Base-by-base conservation (phyloP, 2,113 vertebrate species). In the Tachysurus vachellii region DNA sequence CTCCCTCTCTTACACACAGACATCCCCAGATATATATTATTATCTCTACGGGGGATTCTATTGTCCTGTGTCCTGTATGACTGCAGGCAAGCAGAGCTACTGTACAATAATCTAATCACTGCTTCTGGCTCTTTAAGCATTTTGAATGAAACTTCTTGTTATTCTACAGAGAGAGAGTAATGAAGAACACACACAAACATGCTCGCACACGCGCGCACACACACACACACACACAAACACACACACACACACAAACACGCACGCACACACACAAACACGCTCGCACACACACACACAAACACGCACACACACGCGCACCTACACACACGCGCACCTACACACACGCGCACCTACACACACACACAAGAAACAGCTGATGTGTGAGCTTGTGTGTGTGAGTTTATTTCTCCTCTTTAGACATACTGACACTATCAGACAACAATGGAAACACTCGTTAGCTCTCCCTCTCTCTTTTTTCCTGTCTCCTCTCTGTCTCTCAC, bases 351-450 rank as follows among this genome's bases (percentile, higher is more conserved):
- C 36, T 36, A 36, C 36, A 36, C 36, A 36, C 36, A 36, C 36
- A 36, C 36, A 36, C 1, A 36, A 36, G 36, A 36, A 36, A 36
- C 36, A 36, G 36, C 36, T 36, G 36, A 36, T 36, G 36, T 36
- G 36, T 36, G 36, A 36, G 36, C 36, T 36, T 36, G 36, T 36
- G 36, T 36, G 36, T 36, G 36, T 36, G 36, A 36, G 36, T 70
- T 70, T 9, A 4, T 44, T 71, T 44, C 5, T 9, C 66, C 66
- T 70, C 31, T 26, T 64, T 68, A 77, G 71, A 84, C 53, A 50
- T 56, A 66, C 73, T 80, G 64, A 84, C 85, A 73, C 66, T 62
- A 84, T 84, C 21, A 59, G 21, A n/a, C 68, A 31, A 47, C 31
- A 71, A 84, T 56, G 42, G 36, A 31, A 59, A 68, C 66, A 54